These are phyloP conservation scores for Trimorus sp. DNA, from an alignment of 2,888 invertebrate genomes.

Conservation along the genomic window DNA sequence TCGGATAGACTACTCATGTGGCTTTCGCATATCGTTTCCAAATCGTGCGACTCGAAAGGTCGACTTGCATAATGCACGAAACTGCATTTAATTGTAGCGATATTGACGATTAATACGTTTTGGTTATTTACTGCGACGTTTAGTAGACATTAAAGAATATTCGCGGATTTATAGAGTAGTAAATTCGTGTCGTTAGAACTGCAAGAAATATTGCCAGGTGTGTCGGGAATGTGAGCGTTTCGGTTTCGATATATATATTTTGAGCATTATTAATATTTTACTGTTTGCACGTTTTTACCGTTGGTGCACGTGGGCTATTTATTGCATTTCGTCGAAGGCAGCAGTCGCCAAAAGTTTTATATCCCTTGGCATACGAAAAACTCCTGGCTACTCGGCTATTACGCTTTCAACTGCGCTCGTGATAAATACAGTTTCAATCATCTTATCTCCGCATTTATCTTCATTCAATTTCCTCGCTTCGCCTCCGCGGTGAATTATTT, in stretches of 20 bases:
- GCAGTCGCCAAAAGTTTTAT: constrained; percentile 18
- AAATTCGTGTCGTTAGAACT: constrained; percentile 46
- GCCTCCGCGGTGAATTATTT: too few species aligned
- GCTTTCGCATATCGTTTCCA: background rate
- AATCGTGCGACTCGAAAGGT: background rate
- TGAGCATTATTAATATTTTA: constrained; percentile 35
- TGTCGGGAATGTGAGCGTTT: constrained; percentile 20
- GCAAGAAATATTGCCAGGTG: constrained; percentile 45
- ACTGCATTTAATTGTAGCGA: constrained; percentile 32
- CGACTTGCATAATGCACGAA: constrained; percentile 14
- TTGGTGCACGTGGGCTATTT: constrained; percentile 2
- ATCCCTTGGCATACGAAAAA: background rate
- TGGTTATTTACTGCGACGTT: constrained; percentile 38
- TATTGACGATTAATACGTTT: constrained; percentile 33
- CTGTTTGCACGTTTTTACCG: background rate
- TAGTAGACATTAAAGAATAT: constrained; percentile 50
- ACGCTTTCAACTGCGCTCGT: background rate
- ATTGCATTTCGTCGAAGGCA: background rate
- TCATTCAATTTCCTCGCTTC: too few species aligned
- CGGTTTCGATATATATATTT: constrained; percentile 30
- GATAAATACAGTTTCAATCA: background rate
- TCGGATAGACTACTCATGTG: too few species aligned
- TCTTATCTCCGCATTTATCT: background rate
- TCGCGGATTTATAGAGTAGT: constrained; percentile 50
- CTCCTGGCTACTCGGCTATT: background rate